phyloP scores from a whole-genome alignment of 1,140 invertebrate genomes.

The Bilobella aurantiaca region DNA sequence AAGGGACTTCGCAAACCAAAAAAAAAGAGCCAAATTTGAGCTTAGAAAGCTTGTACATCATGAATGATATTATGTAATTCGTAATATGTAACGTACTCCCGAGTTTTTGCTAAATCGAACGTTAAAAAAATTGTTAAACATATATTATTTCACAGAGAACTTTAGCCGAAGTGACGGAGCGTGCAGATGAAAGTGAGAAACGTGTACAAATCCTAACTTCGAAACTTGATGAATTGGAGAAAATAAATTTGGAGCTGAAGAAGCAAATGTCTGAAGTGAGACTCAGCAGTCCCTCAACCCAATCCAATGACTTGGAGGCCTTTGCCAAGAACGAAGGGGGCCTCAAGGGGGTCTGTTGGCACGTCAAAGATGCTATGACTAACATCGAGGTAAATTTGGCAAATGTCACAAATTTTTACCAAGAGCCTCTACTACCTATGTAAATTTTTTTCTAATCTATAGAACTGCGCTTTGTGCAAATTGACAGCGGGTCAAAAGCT shows the following conservation, averaged over 20 bases:
- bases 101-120: background rate
- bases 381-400: background rate
- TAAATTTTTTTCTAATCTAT: background rate
- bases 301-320: slow-evolving; percentile 25
- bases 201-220: slow-evolving; percentile 16
- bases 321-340: slow-evolving; percentile 33
- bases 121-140: too few relatives aligned
- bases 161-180: slow-evolving; percentile 26
- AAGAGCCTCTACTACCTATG: background rate
- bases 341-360: slow-evolving; percentile 26
- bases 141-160: slow-evolving; percentile 22
- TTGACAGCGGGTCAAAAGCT: slow-evolving; percentile 17
- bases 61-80: too few relatives aligned
- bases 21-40: too few relatives aligned
- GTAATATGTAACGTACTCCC: background rate
- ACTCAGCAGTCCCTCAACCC: background rate
- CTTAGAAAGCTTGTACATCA: too few relatives aligned
- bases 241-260: too few relatives aligned
- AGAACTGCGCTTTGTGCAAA: background rate
- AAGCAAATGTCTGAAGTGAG: slow-evolving; percentile 7
- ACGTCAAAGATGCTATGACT: slow-evolving; percentile 24
- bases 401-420: background rate
- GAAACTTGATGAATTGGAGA: slow-evolving; percentile 23
- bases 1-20: too few relatives aligned
- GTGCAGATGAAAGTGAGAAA: slow-evolving; percentile 18